phyloP scores from a whole-genome alignment of 1,140 invertebrate species.

The Leptonema lineaticorne region DNA sequence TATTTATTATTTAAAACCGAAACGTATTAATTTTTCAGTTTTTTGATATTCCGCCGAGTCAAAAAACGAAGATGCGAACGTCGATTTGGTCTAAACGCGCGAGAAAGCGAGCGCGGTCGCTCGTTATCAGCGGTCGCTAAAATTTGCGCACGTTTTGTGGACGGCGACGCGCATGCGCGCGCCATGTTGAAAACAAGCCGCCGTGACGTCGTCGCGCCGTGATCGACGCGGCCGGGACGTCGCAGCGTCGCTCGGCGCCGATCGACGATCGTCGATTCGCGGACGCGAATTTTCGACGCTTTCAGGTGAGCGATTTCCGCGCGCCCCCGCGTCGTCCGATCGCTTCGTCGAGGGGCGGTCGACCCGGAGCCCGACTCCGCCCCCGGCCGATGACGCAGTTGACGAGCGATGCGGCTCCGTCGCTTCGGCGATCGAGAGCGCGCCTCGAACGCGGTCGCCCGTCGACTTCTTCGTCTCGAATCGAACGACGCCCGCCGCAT shows the following conservation, averaged over 20 bases:
- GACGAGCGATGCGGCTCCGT: background rate
- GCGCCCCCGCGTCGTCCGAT: background rate
- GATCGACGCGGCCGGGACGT: background rate
- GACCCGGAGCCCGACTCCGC: background rate
- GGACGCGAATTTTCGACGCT: no score
- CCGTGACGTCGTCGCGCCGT: constrained; percentile 25
- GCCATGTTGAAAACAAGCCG: constrained; percentile 32
- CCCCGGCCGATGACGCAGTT: background rate
- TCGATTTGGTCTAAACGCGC: background rate
- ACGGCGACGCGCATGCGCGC: constrained; percentile 20
- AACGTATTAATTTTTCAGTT: no score
- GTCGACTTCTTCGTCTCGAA: background rate
- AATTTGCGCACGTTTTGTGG: constrained; percentile 11
- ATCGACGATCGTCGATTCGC: background rate
- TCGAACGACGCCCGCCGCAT: background rate
- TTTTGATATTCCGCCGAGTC: background rate
- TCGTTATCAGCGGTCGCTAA: constrained; percentile 19
- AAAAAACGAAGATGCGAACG: background rate
- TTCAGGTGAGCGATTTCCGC: no score
- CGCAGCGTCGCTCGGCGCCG: background rate
- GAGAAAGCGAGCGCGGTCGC: background rate
- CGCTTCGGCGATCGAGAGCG: background rate
- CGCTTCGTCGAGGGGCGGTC: background rate
- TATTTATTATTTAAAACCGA: no score
- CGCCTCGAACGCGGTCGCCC: background rate